phyloP scores from a whole-genome alignment of 1,140 invertebrate genomes.

The Bursaphelenchus mucronatus region DNA sequence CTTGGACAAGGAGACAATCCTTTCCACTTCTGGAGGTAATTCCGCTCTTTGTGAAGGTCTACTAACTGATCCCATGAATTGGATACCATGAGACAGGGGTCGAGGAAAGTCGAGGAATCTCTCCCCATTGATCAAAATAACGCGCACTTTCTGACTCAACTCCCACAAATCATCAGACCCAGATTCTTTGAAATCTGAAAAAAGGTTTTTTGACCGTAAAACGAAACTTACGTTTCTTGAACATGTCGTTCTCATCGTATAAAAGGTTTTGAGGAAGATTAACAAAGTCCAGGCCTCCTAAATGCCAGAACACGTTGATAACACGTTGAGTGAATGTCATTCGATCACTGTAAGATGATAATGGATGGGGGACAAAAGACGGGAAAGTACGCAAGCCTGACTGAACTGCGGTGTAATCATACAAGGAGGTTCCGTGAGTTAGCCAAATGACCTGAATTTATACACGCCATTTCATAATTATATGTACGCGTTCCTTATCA shows the following conservation, averaged over 20 bases:
- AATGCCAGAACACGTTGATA: constrained; percentile 55
- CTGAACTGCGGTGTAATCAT: constrained; percentile 52
- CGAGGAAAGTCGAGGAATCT: constrained; percentile 58
- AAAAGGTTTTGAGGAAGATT: constrained; percentile 57
- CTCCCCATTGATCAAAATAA: constrained; percentile 58
- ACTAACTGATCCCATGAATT: constrained; percentile 46
- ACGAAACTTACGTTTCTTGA: constrained; percentile 30
- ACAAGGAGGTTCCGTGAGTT: constrained; percentile 58
- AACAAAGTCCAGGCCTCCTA: constrained; percentile 55
- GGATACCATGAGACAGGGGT: constrained; percentile 51
- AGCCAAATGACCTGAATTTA: constrained; percentile 55
- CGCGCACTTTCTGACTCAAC: constrained; percentile 39
- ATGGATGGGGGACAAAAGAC: constrained; percentile 56
- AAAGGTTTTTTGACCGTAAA: constrained; percentile 26
- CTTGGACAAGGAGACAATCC: constrained; percentile 30
- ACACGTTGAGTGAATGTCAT: constrained; percentile 49
- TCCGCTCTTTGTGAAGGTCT: constrained; percentile 18
- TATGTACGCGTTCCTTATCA: too few relatives aligned
- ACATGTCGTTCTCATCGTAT: constrained; percentile 53
- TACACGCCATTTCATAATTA: too few relatives aligned
- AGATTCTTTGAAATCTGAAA: constrained; percentile 24
- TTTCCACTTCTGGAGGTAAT: constrained; percentile 35
- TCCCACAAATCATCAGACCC: constrained; percentile 49
- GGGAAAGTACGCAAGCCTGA: constrained; percentile 55
- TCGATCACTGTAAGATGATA: constrained; percentile 51